These are phyloP conservation scores for Rotaria macrura DNA, from an alignment of 2,888 invertebrate genomes.

Conservation along the genomic window DNA sequence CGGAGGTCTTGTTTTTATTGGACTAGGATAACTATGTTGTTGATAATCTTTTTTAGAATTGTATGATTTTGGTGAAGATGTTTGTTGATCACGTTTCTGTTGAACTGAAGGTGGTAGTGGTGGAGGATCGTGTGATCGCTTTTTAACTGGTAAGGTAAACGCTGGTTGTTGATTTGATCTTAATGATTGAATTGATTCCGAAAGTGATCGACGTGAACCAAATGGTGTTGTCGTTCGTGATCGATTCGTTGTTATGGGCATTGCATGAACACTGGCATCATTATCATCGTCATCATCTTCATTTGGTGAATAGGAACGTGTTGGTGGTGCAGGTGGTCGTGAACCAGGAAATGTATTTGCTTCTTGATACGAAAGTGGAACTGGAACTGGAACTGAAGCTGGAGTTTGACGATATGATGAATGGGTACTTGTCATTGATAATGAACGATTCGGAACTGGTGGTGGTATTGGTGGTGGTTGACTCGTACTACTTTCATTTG, in stretches of 20 bases:
- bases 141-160: not conserved
- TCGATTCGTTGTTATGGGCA: not conserved
- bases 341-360: not conserved
- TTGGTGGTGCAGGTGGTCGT: not conserved
- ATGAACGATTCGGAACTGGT: not conserved
- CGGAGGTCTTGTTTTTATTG: not conserved
- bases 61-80: not conserved
- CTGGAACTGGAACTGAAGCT: too few species aligned
- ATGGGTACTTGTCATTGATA: not conserved
- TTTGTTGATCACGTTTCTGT: not conserved
- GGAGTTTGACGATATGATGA: not conserved
- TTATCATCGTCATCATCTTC: not conserved
- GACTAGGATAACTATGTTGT: conserved; percentile 4
- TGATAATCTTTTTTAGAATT: not conserved
- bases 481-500: not conserved
- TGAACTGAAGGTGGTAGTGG: not conserved
- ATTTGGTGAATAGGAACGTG: not conserved
- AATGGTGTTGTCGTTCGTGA: conserved; percentile 19
- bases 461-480: not conserved
- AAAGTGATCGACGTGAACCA: not conserved
- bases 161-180: not conserved
- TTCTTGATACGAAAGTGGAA: not conserved
- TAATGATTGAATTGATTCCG: not conserved
- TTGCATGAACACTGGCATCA: not conserved
- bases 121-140: not conserved